Evolutionary conservation across 2,888 invertebrate species (phyloP).

Genomic region (Hoplodrina blanda): DNA sequence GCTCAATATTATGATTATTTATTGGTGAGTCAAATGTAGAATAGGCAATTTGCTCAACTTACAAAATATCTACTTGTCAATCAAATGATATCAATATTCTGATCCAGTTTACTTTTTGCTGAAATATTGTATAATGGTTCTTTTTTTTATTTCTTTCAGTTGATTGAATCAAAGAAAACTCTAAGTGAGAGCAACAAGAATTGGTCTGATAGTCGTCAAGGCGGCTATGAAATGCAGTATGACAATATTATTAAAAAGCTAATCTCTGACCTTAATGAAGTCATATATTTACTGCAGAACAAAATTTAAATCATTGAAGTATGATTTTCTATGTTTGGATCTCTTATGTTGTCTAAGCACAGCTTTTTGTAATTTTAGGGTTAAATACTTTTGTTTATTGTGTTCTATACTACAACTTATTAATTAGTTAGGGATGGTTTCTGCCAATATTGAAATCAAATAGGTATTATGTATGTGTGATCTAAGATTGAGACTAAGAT

Average conservation of each 20-base stretch:
- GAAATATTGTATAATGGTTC: neutral
- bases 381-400: neutral
- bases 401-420: slow-evolving; percentile 7
- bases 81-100: no score
- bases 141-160: slow-evolving; percentile 70
- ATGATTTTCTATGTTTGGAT: slow-evolving; percentile 34
- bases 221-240: slow-evolving; percentile 73
- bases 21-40: neutral
- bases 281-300: slow-evolving; percentile 80
- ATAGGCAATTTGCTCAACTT: neutral
- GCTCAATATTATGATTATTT: no score
- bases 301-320: slow-evolving; percentile 70
- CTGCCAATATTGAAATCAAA: neutral
- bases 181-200: slow-evolving; percentile 75
- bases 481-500: no score
- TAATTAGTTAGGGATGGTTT: neutral
- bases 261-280: slow-evolving; percentile 81
- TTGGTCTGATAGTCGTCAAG: slow-evolving; percentile 66
- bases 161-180: slow-evolving; percentile 80
- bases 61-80: no score
- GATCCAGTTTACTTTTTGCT: neutral
- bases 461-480: neutral
- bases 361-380: slow-evolving; percentile 31
- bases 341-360: slow-evolving; percentile 43
- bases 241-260: slow-evolving; percentile 80